phyloP scores from a whole-genome alignment of 2,888 invertebrate genomes.

The Gibbula magus region DNA sequence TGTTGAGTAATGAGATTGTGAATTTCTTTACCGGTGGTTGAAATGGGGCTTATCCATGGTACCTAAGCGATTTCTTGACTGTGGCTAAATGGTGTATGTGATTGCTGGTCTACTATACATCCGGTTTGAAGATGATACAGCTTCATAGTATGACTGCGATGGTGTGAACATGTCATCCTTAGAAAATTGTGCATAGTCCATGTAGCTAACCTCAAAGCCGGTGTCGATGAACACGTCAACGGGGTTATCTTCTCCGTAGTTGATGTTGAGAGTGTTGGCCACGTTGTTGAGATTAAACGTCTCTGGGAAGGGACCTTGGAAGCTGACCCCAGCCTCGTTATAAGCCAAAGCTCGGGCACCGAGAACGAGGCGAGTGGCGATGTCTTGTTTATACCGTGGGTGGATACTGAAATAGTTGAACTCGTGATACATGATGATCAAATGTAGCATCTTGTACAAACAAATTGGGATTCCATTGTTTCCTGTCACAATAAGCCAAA shows the following conservation, averaged over 20 bases:
- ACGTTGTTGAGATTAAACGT: conserved; percentile 12
- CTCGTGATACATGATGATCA: not conserved
- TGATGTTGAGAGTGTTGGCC: not conserved
- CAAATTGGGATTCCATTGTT: not conserved
- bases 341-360: conserved; percentile 61
- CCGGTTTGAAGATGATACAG: too few species aligned
- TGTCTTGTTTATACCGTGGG: conserved; percentile 57
- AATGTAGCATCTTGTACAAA: not conserved
- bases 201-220: conserved; percentile 55
- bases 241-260: conserved; percentile 37
- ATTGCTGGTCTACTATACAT: too few species aligned
- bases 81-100: too few species aligned
- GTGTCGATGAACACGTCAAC: conserved; percentile 38
- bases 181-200: too few species aligned
- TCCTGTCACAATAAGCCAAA: too few species aligned
- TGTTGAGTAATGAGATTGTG: too few species aligned
- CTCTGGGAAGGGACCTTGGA: conserved; percentile 60
- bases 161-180: too few species aligned
- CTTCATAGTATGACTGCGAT: too few species aligned
- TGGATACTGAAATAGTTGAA: conserved; percentile 48
- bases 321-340: conserved; percentile 43
- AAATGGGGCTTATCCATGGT: too few species aligned
- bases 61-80: too few species aligned
- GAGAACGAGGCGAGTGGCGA: conserved; percentile 57
- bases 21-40: too few species aligned